These are phyloP conservation scores for Drosophila siamana DNA, from an alignment of 2,888 invertebrate species.

Conservation along the genomic window DNA sequence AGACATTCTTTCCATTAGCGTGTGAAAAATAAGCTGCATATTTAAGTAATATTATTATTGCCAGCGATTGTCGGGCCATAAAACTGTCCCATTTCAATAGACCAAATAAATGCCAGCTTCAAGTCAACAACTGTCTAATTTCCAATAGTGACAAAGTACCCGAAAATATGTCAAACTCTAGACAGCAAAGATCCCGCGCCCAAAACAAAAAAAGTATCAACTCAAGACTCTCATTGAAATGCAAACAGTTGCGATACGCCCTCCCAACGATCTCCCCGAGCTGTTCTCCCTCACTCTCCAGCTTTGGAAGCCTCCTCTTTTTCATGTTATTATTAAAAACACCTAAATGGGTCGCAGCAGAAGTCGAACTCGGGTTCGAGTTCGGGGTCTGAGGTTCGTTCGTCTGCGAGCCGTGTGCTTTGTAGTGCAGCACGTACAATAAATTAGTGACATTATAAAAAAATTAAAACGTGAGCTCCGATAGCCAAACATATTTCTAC, in stretches of 20 bases:
- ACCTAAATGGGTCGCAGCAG: constrained; percentile 73
- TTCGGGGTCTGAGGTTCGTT: constrained; percentile 1
- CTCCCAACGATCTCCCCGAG: background rate
- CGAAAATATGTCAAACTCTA: constrained; percentile 20
- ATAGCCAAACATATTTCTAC: constrained; percentile 54
- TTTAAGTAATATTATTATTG: constrained; percentile 21
- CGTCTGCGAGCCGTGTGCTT: constrained; percentile 47
- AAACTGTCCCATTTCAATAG: constrained; percentile 53
- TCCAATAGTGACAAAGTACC: constrained; percentile 57
- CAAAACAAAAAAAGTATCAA: constrained; percentile 11
- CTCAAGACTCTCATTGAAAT: constrained; percentile 62
- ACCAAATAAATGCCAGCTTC: constrained; percentile 60
- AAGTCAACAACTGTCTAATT: constrained; percentile 50
- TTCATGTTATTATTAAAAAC: constrained; percentile 74
- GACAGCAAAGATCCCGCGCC: constrained; percentile 9
- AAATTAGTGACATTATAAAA: constrained; percentile 78
- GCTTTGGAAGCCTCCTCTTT: constrained; percentile 11
- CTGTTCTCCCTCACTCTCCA: background rate
- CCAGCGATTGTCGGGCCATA: constrained; percentile 28
- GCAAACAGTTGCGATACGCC: constrained; percentile 55
- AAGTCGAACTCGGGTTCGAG: constrained; percentile 31
- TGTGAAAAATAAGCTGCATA: constrained; percentile 23
- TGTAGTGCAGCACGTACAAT: constrained; percentile 79
- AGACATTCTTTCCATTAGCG: constrained; percentile 10
- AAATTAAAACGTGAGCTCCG: constrained; percentile 77